Evolutionary conservation across 35 echinoderm and acorn worm species (phyloP), one percentile per base, ranked within the genome.

Genomic region (Lytechinus variegatus): DNA sequence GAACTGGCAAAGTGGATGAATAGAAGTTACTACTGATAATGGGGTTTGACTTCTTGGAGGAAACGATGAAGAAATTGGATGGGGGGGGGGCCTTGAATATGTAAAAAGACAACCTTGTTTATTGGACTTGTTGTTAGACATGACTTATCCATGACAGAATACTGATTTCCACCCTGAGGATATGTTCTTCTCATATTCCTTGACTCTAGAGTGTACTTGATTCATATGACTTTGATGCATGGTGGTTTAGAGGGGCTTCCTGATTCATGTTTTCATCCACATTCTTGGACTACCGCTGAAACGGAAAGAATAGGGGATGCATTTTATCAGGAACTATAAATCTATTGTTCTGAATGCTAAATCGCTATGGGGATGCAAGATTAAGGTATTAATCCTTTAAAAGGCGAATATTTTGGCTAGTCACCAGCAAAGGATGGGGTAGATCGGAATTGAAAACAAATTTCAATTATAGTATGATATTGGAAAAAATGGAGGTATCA

Each of bases 121-220:
- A 19, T 79, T 79, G 14, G 66, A 79, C 66, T 79, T 79, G 66
- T 79, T 79, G 66, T 79, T 24, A 79, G 66, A 79, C 66, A 79
- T 79, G 66, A 79, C 66, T 24, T 79, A n/a, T 79, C 66, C 66
- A 79, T 79, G 66, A 79, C 66, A 79, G 66, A 79, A 79, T 79
- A 79, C 66, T 79, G 66, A 79, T 79, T 79, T 79, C 19, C 16
- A 79, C 66, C 66, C 66, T 79, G 21, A 79, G 66, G 66, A 79
- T 79, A 79, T 79, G 66, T 79, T 79, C 66, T 79, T 79, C 66
- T 79, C 66, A 79, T 79, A 24, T 79, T 79, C 66, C 12, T 79
- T 79, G 66, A 24, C 66, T 79, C 66, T 79, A 79, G 66, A 79
- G 66, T 79, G 66, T 79, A 79, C 21, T 79, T 79, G 66, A 79